phyloP scores from a whole-genome alignment of 2,888 invertebrate species.

The Yponomeuta plumbellus region DNA sequence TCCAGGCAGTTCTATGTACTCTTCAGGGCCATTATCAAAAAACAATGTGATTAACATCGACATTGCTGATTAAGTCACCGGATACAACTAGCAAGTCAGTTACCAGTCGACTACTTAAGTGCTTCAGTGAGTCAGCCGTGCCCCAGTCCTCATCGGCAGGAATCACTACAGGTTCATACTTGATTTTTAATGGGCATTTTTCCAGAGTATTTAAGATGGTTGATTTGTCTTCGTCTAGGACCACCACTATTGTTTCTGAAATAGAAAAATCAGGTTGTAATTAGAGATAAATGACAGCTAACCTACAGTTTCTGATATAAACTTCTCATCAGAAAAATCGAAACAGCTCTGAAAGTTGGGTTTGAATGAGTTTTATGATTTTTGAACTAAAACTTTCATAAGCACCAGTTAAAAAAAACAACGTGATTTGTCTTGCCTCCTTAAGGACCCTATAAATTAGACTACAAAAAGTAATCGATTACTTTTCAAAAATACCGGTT shows the following conservation, averaged over 20 bases:
- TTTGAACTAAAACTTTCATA: too few species aligned
- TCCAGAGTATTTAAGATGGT: constrained; percentile 85
- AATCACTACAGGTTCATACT: constrained; percentile 85
- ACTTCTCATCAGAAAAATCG: too few species aligned
- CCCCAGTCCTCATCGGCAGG: constrained; percentile 90
- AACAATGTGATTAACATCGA: constrained; percentile 86
- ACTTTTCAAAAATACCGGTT: too few species aligned
- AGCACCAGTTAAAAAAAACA: too few species aligned
- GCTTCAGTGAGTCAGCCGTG: constrained; percentile 93
- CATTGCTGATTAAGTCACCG: constrained; percentile 92
- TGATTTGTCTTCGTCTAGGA: constrained; percentile 84
- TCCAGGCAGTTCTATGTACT: constrained; percentile 85
- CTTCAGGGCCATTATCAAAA: constrained; percentile 81
- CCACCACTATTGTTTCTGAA: constrained; percentile 88
- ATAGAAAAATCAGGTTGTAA: constrained; percentile 22
- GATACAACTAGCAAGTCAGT: constrained; percentile 91
- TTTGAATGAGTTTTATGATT: too few species aligned
- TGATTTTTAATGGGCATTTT: constrained; percentile 84
- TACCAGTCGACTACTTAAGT: constrained; percentile 86
- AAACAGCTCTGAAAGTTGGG: too few species aligned
- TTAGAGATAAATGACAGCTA: too few species aligned
- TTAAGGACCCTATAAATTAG: too few species aligned
- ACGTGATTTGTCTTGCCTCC: too few species aligned
- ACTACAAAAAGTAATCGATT: too few species aligned
- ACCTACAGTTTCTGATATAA: too few species aligned